These are phyloP conservation scores for Steatornis caripensis DNA, from an alignment of 2,113 vertebrate genomes.

Conservation along the genomic window DNA sequence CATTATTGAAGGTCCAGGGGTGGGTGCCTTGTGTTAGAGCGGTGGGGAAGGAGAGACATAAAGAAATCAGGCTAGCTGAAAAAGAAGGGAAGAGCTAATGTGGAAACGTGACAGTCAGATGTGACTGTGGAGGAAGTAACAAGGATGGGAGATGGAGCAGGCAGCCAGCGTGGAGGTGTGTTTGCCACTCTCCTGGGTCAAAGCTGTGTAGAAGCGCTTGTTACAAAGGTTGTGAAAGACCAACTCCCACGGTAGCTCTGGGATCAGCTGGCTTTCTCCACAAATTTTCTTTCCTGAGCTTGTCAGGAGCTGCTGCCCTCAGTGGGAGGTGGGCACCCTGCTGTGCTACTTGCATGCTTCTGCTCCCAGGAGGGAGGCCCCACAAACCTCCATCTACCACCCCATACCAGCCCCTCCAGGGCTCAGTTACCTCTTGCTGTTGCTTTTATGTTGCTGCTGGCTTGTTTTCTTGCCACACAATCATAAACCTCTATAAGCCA, in stretches of 20 bases:
- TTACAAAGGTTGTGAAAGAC: not conserved
- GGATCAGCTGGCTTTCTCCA: not conserved
- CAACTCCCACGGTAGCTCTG: not conserved
- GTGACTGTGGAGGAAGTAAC: slow-evolving; percentile 17
- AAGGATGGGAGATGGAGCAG: not conserved
- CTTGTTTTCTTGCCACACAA: not conserved
- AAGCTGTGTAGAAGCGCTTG: not conserved
- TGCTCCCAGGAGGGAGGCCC: not conserved
- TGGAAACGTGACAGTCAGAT: slow-evolving; percentile 23
- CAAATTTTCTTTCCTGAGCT: not conserved
- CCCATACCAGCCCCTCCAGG: not conserved
- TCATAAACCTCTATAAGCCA: not conserved
- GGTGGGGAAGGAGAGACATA: not conserved
- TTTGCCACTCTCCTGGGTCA: not conserved
- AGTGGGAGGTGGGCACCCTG: not conserved
- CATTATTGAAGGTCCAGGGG: not conserved
- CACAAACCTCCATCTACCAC: not conserved
- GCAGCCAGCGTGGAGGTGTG: not conserved
- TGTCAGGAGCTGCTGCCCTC: not conserved
- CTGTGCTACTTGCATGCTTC: not conserved
- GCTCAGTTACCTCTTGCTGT: slow-evolving; percentile 22
- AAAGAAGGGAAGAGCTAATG: not conserved
- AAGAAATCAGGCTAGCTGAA: not conserved
- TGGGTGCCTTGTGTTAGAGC: not conserved
- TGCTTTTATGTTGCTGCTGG: slow-evolving; percentile 6